Evolutionary conservation across 2,797 vertebrate species (phyloP).

Genomic region (Acanthopagrus latus): DNA sequence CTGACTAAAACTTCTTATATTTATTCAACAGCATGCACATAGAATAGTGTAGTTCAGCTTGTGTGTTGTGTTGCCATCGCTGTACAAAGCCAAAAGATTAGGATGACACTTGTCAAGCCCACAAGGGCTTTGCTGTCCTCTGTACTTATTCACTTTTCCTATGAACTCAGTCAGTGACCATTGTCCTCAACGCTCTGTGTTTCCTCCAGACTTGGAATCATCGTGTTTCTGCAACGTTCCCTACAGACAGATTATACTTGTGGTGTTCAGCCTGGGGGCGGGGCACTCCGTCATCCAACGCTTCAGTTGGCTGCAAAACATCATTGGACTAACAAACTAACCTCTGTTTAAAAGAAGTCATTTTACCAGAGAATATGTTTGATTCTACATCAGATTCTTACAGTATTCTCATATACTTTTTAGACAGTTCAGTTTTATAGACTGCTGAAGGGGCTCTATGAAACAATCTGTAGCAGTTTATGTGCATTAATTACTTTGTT

Average conservation of each 20-base stretch:
- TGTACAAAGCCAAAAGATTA: background rate
- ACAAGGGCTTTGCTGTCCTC: background rate
- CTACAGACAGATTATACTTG: slow-evolving; percentile 23
- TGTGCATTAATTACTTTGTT: no score
- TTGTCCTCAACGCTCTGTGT: slow-evolving; percentile 8
- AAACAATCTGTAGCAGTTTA: no score
- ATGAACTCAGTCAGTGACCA: slow-evolving; percentile 17
- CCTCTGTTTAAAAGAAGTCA: background rate
- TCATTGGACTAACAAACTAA: slow-evolving; percentile 5
- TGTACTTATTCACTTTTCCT: background rate
- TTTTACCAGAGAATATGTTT: background rate
- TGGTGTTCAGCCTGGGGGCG: slow-evolving; percentile 13
- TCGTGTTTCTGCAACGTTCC: slow-evolving; percentile 14
- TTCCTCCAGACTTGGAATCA: slow-evolving; percentile 17
- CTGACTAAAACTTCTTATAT: background rate
- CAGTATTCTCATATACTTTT: background rate
- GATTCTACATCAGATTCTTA: background rate
- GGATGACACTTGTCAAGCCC: slow-evolving; percentile 25
- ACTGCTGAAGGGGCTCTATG: no score
- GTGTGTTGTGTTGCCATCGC: slow-evolving; percentile 15
- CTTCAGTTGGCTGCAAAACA: slow-evolving; percentile 28
- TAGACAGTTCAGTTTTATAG: background rate
- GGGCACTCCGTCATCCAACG: slow-evolving; percentile 11
- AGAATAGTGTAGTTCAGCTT: background rate
- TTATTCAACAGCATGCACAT: background rate